A percentile compares a stretch with the other conserved stretches of the same genome.
Conservation (phyloP, 1,140 invertebrate genomes). For the Galendromus occidentalis region DNA sequence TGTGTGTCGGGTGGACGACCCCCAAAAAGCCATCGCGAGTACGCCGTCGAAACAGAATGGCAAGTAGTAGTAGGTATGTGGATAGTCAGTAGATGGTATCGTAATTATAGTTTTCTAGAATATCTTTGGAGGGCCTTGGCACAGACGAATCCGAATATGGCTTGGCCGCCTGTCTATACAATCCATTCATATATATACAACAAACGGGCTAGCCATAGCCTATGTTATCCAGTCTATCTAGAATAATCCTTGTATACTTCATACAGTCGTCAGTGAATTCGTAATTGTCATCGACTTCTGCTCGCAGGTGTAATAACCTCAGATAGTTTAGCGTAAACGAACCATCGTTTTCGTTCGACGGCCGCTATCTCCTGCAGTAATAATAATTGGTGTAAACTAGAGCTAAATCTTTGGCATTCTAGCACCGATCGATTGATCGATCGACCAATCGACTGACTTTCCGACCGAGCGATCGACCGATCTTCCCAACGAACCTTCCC, state of each 20-base stretch:
- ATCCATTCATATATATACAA: background rate
- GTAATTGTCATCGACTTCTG: background rate
- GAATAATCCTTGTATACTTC: background rate
- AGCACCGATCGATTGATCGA: background rate
- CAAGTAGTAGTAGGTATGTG: too few species aligned
- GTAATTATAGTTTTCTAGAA: background rate
- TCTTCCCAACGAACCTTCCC: background rate
- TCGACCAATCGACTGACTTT: background rate
- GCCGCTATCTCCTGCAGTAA: background rate
- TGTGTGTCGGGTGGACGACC: too few species aligned
- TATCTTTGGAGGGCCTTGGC: constrained; percentile 7
- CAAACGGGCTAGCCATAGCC: background rate
- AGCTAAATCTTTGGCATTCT: constrained; percentile 11
- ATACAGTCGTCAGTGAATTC: background rate
- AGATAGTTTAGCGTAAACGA: background rate
- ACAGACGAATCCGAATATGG: background rate
- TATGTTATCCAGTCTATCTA: background rate
- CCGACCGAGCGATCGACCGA: too few species aligned
- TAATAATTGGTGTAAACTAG: background rate
- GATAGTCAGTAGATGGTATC: background rate
- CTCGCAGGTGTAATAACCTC: background rate
- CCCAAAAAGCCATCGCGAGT: background rate
- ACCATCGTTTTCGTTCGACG: background rate
- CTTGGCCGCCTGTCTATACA: background rate
- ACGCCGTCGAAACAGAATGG: background rate